Conservation (phyloP, 2,888 invertebrate genomes). For the Toxonevra muliebris region DNA sequence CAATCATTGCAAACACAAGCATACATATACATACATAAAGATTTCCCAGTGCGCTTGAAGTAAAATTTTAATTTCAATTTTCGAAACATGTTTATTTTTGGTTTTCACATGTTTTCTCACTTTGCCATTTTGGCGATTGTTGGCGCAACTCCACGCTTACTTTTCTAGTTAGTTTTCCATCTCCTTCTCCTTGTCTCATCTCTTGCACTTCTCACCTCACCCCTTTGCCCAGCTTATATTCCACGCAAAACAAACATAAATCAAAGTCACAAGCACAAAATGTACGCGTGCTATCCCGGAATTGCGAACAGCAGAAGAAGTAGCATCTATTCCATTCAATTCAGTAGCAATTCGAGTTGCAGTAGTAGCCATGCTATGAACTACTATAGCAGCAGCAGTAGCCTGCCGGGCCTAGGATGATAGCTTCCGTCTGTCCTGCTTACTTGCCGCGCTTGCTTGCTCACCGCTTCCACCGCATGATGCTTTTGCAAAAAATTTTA, state of each 20-base stretch:
- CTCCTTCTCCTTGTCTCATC: background rate
- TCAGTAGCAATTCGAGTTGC: slow-evolving; percentile 19
- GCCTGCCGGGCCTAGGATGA: slow-evolving; percentile 8
- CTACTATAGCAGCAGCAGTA: background rate
- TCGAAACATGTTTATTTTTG: slow-evolving; percentile 19
- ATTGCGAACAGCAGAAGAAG: slow-evolving; percentile 17
- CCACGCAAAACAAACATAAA: slow-evolving; percentile 58
- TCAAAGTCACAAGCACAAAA: slow-evolving; percentile 61
- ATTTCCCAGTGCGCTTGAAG: background rate
- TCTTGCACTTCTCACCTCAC: no score
- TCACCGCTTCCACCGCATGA: no score
- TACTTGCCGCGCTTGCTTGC: background rate
- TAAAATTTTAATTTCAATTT: slow-evolving; percentile 30
- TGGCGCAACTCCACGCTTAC: background rate
- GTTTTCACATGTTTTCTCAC: background rate
- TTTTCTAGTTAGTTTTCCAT: background rate
- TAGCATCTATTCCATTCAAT: slow-evolving; percentile 2
- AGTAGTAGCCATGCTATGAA: slow-evolving; percentile 4
- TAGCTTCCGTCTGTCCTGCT: slow-evolving; percentile 4
- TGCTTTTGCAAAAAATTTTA: slow-evolving; percentile 22
- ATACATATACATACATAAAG: background rate
- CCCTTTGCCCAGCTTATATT: slow-evolving; percentile 11
- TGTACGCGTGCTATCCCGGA: slow-evolving; percentile 35
- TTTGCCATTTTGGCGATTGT: background rate
- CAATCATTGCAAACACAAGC: background rate